Evolutionary conservation across 37 sponge, comb jelly and placozoan genomes (phyloP).

Genomic region (Tethya wilhelma): DNA sequence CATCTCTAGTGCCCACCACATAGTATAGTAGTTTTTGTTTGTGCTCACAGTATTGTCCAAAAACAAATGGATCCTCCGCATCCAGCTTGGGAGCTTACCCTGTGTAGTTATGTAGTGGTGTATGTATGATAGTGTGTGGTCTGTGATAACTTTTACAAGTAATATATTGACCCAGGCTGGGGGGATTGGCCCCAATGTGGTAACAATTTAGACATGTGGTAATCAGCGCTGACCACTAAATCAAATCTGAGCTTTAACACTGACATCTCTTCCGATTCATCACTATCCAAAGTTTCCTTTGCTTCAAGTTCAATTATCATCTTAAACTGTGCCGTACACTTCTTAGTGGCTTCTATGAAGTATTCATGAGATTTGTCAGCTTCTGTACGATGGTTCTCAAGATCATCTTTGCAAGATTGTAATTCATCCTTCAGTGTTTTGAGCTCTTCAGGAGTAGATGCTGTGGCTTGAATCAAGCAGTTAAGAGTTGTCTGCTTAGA

Average conservation of each 20-base stretch:
- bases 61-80: neutral
- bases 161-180: slow-evolving; percentile 52
- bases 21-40: slow-evolving; percentile 23
- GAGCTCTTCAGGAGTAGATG: slow-evolving; percentile 13
- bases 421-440: slow-evolving; percentile 36
- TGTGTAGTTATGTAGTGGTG: neutral
- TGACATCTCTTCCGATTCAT: too few relatives aligned
- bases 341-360: too few relatives aligned
- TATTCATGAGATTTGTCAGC: too few relatives aligned
- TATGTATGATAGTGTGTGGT: neutral
- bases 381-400: too few relatives aligned
- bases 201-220: slow-evolving; percentile 53
- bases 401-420: too few relatives aligned
- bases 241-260: too few relatives aligned
- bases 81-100: neutral
- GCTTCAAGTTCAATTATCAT: neutral
- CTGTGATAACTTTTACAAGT: too few relatives aligned
- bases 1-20: slow-evolving; percentile 28
- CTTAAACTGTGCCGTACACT: neutral
- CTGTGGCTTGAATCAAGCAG: slow-evolving; percentile 34
- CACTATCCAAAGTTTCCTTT: too few relatives aligned
- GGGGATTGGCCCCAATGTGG: slow-evolving; percentile 53
- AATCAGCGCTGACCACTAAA: slow-evolving; percentile 33
- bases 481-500: slow-evolving; percentile 59
- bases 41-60: slow-evolving; percentile 37